phyloP scores from a whole-genome alignment of 1,140 invertebrate species.

The Drosophila guanche region DNA sequence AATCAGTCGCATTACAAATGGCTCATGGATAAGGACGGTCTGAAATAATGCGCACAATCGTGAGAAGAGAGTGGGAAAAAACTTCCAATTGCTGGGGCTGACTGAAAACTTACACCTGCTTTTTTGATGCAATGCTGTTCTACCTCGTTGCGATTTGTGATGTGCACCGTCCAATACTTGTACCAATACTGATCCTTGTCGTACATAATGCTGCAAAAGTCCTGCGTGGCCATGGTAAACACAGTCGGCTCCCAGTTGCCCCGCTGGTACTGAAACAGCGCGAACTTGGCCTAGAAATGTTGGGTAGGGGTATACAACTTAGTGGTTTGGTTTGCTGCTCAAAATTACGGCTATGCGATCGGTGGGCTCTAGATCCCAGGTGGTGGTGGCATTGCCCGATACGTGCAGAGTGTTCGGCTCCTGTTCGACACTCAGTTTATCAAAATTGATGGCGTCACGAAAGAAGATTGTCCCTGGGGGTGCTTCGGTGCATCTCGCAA shows the following conservation, averaged over 20 bases:
- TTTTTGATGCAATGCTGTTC: conserved; percentile 24
- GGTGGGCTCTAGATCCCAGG: conserved; percentile 45
- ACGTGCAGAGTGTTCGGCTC: conserved; percentile 30
- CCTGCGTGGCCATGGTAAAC: conserved; percentile 20
- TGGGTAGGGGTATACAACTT: not conserved
- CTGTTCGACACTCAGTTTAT: conserved; percentile 8
- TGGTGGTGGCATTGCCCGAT: conserved; percentile 20
- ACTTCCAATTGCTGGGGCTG: too few species aligned
- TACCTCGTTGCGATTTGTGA: conserved; percentile 18
- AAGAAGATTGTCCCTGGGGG: conserved; percentile 27
- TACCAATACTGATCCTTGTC: conserved; percentile 62
- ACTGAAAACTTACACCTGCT: conserved; percentile 44
- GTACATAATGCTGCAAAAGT: conserved; percentile 61
- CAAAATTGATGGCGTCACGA: conserved; percentile 8
- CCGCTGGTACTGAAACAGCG: conserved; percentile 30
- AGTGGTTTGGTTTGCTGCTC: not conserved
- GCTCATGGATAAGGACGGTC: conserved; percentile 40
- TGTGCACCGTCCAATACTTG: conserved; percentile 33
- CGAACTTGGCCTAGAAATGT: conserved; percentile 16
- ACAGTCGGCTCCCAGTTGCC: conserved; percentile 63
- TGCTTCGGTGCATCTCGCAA: conserved; percentile 30
- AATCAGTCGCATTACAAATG: conserved; percentile 48
- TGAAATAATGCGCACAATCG: conserved; percentile 18
- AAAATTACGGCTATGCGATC: conserved; percentile 49
- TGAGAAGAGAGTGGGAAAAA: not conserved